Evolutionary conservation across 2,888 invertebrate genomes (phyloP).

Genomic region (Chesias legatella): DNA sequence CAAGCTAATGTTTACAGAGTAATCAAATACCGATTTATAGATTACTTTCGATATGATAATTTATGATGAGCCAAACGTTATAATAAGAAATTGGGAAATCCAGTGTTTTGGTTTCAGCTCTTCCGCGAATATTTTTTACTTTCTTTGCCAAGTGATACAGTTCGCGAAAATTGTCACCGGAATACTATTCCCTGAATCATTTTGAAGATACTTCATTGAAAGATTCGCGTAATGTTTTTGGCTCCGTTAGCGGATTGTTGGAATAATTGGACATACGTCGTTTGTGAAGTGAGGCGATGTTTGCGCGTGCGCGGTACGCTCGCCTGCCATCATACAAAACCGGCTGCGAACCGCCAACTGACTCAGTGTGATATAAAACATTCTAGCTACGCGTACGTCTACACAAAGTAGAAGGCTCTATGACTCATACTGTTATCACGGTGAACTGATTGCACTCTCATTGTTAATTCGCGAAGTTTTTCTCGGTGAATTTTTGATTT

Average conservation of each 20-base stretch:
- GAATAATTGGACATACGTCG: slow-evolving; percentile 56
- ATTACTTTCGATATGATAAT: not conserved
- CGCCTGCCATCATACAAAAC: slow-evolving; percentile 69
- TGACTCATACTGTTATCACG: slow-evolving; percentile 75
- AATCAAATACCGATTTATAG: slow-evolving; percentile 8
- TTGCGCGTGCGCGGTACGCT: slow-evolving; percentile 69
- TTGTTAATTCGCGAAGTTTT: slow-evolving; percentile 52
- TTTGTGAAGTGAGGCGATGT: slow-evolving; percentile 38
- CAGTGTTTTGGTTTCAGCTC: slow-evolving; percentile 19
- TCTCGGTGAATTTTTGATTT: slow-evolving; percentile 40
- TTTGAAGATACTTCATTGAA: slow-evolving; percentile 34
- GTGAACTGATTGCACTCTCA: slow-evolving; percentile 52
- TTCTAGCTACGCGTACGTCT: slow-evolving; percentile 69
- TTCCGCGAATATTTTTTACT: slow-evolving; percentile 22
- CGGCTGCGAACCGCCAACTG: slow-evolving; percentile 64
- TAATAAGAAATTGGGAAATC: slow-evolving; percentile 18
- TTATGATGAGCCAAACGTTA: slow-evolving; percentile 12
- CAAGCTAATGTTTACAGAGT: slow-evolving; percentile 8
- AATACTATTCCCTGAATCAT: slow-evolving; percentile 20
- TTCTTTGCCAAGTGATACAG: slow-evolving; percentile 40
- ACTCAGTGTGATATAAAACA: slow-evolving; percentile 78
- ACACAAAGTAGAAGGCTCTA: slow-evolving; percentile 50
- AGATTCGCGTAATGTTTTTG: slow-evolving; percentile 54
- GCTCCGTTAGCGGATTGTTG: slow-evolving; percentile 63
- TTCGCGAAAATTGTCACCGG: slow-evolving; percentile 50